Conservation (phyloP, 2,888 invertebrate genomes). For the Galerucella pusilla region DNA sequence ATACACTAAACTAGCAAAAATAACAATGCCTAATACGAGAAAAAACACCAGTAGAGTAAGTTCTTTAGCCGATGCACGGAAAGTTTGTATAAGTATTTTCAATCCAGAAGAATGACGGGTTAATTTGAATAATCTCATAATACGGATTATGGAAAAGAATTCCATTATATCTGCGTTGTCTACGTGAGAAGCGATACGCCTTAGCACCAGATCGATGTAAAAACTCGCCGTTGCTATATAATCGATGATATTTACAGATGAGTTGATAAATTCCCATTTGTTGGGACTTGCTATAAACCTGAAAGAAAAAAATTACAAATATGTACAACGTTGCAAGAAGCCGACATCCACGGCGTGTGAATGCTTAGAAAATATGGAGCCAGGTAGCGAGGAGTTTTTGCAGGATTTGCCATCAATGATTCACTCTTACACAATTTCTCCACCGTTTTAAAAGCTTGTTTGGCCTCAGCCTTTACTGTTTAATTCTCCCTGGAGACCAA, state of each 20-base stretch:
- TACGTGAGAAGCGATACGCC: conserved; percentile 89
- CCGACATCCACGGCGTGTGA: too few relatives aligned
- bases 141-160: conserved; percentile 97
- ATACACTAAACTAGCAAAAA: conserved; percentile 98
- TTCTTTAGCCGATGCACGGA: conserved; percentile 97
- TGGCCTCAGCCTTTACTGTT: too few relatives aligned
- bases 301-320: conserved; percentile 15
- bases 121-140: conserved; percentile 96
- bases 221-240: conserved; percentile 99
- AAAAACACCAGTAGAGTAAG: conserved; percentile 96
- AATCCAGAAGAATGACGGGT: conserved; percentile 97
- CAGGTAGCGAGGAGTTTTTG: too few relatives aligned
- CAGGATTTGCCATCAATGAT: too few relatives aligned
- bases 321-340: too few relatives aligned
- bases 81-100: conserved; percentile 98
- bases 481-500: too few relatives aligned
- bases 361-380: too few relatives aligned
- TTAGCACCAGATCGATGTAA: conserved; percentile 92
- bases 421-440: too few relatives aligned
- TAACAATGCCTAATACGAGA: conserved; percentile 96
- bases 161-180: conserved; percentile 97
- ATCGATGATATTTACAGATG: conserved; percentile 97
- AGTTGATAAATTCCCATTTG: conserved; percentile 94
- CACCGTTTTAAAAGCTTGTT: too few relatives aligned
- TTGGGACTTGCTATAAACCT: conserved; percentile 91